Conservation (phyloP, 1,140 invertebrate species). For the Euschistus heros region DNA sequence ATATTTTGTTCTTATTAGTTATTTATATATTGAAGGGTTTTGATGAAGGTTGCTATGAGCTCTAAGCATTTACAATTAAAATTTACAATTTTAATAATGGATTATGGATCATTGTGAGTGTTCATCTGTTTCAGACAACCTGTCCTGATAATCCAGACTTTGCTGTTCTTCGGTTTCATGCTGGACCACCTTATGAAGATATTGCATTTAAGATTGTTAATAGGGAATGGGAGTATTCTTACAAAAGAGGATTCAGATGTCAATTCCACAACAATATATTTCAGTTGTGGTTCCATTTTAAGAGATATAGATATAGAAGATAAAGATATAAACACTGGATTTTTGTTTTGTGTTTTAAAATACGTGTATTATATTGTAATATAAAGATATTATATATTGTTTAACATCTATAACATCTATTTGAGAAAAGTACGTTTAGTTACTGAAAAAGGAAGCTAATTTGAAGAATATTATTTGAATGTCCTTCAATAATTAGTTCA, state of each 20-base stretch:
- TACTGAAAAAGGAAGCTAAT: no score
- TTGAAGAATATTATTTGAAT: no score
- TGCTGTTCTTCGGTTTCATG: slow-evolving; percentile 85
- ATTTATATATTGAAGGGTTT: no score
- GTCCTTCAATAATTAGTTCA: no score
- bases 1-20: no score
- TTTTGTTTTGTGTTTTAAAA: no score
- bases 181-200: slow-evolving; percentile 98
- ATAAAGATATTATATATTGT: no score
- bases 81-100: neutral
- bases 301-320: slow-evolving; percentile 89
- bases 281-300: slow-evolving; percentile 99
- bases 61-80: no score
- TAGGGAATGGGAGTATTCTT: slow-evolving; percentile 98
- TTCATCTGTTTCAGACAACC: slow-evolving; percentile 63
- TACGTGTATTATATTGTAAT: no score
- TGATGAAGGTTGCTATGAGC: no score
- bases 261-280: slow-evolving; percentile 99
- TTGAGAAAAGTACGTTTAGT: no score
- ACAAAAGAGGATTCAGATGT: slow-evolving; percentile 94
- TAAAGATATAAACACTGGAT: slow-evolving; percentile 36
- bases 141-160: slow-evolving; percentile 91
- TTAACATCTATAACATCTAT: no score
- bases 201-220: slow-evolving; percentile 99
- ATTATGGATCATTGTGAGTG: slow-evolving; percentile 18